Conservation (phyloP, 2,113 vertebrate genomes). For the Lates calcarifer region DNA sequence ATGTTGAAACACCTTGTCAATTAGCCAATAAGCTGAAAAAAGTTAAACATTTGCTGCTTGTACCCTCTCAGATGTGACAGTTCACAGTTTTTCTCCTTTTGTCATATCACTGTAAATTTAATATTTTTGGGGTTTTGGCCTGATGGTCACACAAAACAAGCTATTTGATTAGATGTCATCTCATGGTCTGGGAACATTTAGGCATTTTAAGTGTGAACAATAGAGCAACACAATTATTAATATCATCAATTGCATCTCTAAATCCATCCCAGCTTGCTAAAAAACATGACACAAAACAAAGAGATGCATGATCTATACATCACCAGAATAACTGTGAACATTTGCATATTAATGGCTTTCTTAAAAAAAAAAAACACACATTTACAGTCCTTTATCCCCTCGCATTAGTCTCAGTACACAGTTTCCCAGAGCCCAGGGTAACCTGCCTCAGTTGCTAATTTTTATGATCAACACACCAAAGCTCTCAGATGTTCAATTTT, state of each 20-base stretch:
- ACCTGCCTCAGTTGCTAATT: not conserved
- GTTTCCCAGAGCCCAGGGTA: not conserved
- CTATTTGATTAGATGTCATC: not conserved
- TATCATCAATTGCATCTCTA: not conserved
- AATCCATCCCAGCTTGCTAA: not conserved
- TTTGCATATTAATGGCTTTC: not conserved
- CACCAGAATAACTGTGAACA: not conserved
- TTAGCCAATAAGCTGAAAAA: not conserved
- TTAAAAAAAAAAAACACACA: not conserved
- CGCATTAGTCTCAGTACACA: not conserved
- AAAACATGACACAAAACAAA: not conserved
- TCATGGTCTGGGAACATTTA: conserved; percentile 10
- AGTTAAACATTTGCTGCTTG: not conserved
- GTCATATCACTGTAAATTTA: not conserved
- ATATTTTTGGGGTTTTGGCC: not conserved
- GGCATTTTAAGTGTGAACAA: not conserved
- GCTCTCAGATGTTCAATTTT: not conserved
- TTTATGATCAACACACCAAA: not conserved
- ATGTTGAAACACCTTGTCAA: not conserved
- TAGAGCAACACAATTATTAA: too few relatives aligned
- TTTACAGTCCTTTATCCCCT: not conserved
- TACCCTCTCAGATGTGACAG: not conserved
- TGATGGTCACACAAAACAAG: not conserved
- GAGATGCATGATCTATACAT: not conserved
- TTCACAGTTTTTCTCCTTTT: not conserved